Conservation (phyloP, 2,113 vertebrate species). For the Zootoca vivipara region DNA sequence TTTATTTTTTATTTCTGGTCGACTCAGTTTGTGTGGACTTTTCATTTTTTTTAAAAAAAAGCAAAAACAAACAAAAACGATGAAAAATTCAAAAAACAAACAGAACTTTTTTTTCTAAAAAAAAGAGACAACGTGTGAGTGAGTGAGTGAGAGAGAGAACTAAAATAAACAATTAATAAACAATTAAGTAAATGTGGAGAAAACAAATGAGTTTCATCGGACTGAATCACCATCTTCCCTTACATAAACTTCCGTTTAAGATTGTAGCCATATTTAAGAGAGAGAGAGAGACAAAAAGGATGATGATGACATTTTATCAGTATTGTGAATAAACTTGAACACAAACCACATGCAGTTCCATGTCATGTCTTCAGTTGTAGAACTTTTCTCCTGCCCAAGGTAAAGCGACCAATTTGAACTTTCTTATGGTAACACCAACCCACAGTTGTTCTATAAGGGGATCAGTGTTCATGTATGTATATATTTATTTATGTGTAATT, state of each 20-base stretch:
- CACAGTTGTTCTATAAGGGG: constrained; percentile 94
- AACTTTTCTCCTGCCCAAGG: constrained; percentile 80
- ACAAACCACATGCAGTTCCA: constrained; percentile 89
- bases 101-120: constrained; percentile 33
- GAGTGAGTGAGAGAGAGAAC: constrained; percentile 42
- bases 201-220: constrained; percentile 84
- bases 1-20: constrained; percentile 57
- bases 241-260: constrained; percentile 86
- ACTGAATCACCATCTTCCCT: constrained; percentile 90
- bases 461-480: constrained; percentile 99
- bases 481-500: constrained; percentile 99
- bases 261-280: constrained; percentile 90
- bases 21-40: constrained; percentile 83
- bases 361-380: constrained; percentile 93
- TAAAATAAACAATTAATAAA: constrained; percentile 19
- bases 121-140: background rate
- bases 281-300: constrained; percentile 50
- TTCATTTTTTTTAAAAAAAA: constrained; percentile 71
- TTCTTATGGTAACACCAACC: constrained; percentile 91
- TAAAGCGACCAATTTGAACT: constrained; percentile 94
- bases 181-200: constrained; percentile 55
- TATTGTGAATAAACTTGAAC: constrained; percentile 99
- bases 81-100: constrained; percentile 60
- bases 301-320: constrained; percentile 92
- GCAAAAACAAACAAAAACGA: constrained; percentile 63